These are phyloP conservation scores for Diabrotica balteata DNA, from an alignment of 2,888 invertebrate species.

Conservation along the genomic window DNA sequence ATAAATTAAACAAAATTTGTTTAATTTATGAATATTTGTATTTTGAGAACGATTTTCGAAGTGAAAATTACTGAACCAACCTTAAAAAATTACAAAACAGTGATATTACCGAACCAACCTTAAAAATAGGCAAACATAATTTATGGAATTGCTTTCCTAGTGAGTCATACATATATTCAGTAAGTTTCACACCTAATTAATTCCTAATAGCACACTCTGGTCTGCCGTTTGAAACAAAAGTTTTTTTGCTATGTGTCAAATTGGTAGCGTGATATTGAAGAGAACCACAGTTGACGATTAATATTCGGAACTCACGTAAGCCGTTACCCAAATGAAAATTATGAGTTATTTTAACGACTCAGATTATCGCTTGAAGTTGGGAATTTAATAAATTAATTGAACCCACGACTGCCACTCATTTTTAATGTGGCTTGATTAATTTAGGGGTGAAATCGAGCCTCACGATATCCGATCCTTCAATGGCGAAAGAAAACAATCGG, in stretches of 20 bases:
- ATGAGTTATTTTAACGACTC: slow-evolving; percentile 36
- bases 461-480: slow-evolving; percentile 20
- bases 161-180: too few relatives aligned
- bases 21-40: too few relatives aligned
- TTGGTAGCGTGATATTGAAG: slow-evolving; percentile 23
- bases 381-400: slow-evolving; percentile 36
- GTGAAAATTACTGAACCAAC: too few relatives aligned
- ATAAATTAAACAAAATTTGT: too few relatives aligned
- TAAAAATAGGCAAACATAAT: too few relatives aligned
- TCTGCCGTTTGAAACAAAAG: too few relatives aligned
- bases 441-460: slow-evolving; percentile 15
- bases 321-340: slow-evolving; percentile 36
- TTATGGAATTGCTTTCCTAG: too few relatives aligned
- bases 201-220: too few relatives aligned
- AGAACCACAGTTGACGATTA: slow-evolving; percentile 27
- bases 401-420: slow-evolving; percentile 23
- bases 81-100: too few relatives aligned
- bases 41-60: too few relatives aligned
- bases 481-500: slow-evolving; percentile 11
- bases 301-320: slow-evolving; percentile 36
- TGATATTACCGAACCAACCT: too few relatives aligned
- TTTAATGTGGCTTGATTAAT: slow-evolving; percentile 22
- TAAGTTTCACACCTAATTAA: too few relatives aligned
- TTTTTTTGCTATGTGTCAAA: background rate
- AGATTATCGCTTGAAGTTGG: slow-evolving; percentile 28